Evolutionary conservation across 2,888 invertebrate genomes (phyloP).

Genomic region (Ochropleura leucogaster): DNA sequence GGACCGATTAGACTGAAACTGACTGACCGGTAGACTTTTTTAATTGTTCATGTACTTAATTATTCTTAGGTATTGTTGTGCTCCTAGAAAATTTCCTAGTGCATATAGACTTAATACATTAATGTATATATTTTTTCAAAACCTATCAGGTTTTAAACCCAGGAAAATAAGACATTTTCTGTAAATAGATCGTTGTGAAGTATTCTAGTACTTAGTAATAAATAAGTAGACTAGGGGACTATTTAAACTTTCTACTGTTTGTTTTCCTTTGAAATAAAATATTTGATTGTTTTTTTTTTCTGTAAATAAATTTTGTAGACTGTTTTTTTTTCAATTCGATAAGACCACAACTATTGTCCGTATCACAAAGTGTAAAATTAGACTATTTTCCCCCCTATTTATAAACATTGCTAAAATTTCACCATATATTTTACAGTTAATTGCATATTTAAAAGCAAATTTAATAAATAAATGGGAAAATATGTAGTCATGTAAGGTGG

Average conservation of each 20-base stretch:
- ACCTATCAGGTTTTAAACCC: neutral
- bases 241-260: too few species aligned
- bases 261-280: too few species aligned
- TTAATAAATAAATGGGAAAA: neutral
- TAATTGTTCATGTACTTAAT: neutral
- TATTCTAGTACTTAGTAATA: neutral
- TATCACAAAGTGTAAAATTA: neutral
- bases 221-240: neutral
- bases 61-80: neutral
- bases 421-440: neutral
- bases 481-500: conserved; percentile 4
- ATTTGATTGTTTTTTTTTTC: too few species aligned
- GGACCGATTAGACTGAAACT: conserved; percentile 92
- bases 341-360: too few species aligned
- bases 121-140: neutral
- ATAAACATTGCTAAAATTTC: neutral
- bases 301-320: too few species aligned
- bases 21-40: conserved; percentile 81
- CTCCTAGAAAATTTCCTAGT: neutral
- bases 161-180: neutral
- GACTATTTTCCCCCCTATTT: neutral
- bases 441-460: neutral
- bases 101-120: neutral
- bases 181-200: neutral
- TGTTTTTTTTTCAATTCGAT: too few species aligned